These are phyloP conservation scores for Charadrius vociferus DNA, from an alignment of 2,113 vertebrate species.

Conservation along the genomic window DNA sequence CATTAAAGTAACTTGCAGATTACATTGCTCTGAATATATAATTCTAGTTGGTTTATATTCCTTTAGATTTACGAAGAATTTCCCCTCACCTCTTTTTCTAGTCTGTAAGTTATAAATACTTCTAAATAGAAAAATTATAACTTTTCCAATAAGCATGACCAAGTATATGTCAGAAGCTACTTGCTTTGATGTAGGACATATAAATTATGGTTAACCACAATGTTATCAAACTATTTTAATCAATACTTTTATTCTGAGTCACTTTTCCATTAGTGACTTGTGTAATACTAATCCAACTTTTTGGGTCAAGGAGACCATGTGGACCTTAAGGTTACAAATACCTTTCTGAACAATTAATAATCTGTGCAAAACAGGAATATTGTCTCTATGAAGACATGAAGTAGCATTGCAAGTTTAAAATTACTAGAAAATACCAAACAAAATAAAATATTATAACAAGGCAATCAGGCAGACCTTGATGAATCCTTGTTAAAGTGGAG, in stretches of 20 bases:
- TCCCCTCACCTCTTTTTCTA: not conserved
- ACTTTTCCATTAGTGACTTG: not conserved
- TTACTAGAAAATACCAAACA: not conserved
- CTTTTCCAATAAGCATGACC: not conserved
- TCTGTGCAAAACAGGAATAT: not conserved
- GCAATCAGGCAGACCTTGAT: not conserved
- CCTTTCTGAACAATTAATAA: not conserved
- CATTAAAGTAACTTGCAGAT: not conserved
- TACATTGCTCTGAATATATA: not conserved
- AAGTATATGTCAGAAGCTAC: not conserved
- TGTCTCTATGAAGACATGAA: not conserved
- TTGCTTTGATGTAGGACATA: not conserved
- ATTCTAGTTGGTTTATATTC: not conserved
- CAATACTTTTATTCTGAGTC: not conserved
- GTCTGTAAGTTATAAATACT: not conserved
- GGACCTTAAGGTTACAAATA: not conserved
- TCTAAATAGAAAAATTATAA: not conserved
- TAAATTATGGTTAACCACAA: not conserved
- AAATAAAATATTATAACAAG: not conserved
- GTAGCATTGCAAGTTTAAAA: not conserved
- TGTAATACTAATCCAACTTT: not conserved
- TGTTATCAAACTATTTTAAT: not conserved
- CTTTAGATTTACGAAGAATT: not conserved
- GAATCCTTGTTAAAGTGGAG: not conserved
- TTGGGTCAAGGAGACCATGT: not conserved